A percentile compares a stretch with the other conserved stretches of the same genome.
phyloP scores from a whole-genome alignment of 2,797 vertebrate genomes.

The Hydrolagus colliei region DNA sequence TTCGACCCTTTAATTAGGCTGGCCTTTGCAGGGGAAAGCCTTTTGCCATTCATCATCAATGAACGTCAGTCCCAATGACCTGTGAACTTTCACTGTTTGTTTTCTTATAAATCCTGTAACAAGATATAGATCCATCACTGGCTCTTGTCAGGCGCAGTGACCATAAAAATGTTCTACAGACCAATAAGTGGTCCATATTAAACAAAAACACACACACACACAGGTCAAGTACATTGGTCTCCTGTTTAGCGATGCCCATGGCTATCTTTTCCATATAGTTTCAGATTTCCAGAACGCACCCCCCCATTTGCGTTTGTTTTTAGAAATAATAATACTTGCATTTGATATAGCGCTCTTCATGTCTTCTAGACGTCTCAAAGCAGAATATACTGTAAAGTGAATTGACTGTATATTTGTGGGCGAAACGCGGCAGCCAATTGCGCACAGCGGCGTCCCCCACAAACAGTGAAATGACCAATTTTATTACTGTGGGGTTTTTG shows the following conservation, averaged over 20 bases:
- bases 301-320: neutral
- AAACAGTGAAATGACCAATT: too few species aligned
- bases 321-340: neutral
- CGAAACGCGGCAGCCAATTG: too few species aligned
- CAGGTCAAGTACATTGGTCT: neutral
- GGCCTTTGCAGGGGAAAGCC: slow-evolving; percentile 12
- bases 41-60: slow-evolving; percentile 23
- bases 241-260: neutral
- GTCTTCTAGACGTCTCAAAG: too few species aligned
- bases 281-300: neutral
- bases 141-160: neutral
- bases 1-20: slow-evolving; percentile 17
- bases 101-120: slow-evolving; percentile 28
- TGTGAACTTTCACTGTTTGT: slow-evolving; percentile 17
- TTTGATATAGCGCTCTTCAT: too few species aligned
- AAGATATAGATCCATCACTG: slow-evolving; percentile 28
- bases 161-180: neutral
- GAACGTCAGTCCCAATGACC: slow-evolving; percentile 16
- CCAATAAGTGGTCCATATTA: neutral
- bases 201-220: neutral
- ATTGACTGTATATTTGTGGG: too few species aligned
- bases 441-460: too few species aligned
- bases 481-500: too few species aligned
- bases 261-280: neutral
- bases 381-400: too few species aligned